Evolutionary conservation across 2,113 vertebrate genomes (phyloP).

Genomic region (Indri indri): DNA sequence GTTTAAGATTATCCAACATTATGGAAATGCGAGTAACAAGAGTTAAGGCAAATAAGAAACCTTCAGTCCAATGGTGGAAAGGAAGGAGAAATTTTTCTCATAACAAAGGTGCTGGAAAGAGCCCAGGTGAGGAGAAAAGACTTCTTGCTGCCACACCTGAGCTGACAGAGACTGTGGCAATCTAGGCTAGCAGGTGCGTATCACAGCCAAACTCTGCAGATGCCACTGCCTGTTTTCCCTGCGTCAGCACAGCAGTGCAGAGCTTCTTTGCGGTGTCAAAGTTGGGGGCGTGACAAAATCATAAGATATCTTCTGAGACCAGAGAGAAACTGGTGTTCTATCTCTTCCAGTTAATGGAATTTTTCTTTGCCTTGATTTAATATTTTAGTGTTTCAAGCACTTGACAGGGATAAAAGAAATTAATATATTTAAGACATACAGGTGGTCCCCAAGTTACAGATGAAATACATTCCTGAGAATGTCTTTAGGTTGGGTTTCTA

Average conservation of each 20-base stretch:
- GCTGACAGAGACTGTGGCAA: background rate
- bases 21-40: constrained; percentile 32
- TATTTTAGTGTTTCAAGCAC: background rate
- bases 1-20: background rate
- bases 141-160: background rate
- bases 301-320: background rate
- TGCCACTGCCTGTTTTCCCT: fast-evolving
- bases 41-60: constrained; percentile 22
- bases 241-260: background rate
- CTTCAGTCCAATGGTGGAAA: background rate
- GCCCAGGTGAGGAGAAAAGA: background rate
- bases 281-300: background rate
- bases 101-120: background rate
- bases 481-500: no score
- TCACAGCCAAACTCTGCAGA: background rate
- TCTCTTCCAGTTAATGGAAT: background rate
- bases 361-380: background rate
- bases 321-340: background rate
- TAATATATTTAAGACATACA: background rate
- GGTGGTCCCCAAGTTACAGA: no score
- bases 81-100: background rate
- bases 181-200: background rate
- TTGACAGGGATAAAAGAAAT: background rate
- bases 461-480: no score
- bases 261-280: background rate